Evolutionary conservation across 2,797 vertebrate species (phyloP), one percentile per base, ranked within the genome.

Genomic region (Balearica regulorum): DNA sequence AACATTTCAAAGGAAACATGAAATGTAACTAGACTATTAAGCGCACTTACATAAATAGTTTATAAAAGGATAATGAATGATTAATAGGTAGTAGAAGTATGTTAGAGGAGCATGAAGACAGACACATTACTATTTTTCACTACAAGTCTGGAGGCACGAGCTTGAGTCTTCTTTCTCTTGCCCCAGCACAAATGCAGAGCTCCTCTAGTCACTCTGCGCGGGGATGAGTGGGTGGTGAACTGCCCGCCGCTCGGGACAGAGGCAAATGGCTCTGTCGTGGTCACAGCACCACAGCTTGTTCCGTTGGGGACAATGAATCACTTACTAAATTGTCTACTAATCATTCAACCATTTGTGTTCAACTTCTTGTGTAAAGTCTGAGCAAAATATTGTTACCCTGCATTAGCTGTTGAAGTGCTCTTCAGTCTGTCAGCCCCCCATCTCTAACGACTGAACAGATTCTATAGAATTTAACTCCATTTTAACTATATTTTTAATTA

Each of bases 1-100:
- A 94, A 83, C 82, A 76, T 92, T 92, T 91, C 54, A 93, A 93
- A 95, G 54, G 49, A 92, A 94, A 79, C 72, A 62, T 71, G 71
- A 96, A 92, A 72, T 92, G 65, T 76, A 85, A 81, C 89, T 87
- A 81, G 72, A 71, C 68, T 81, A 33, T 72, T 64, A 94, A 75
- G 57, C 4, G 0, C 41, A 25, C 57, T 90, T 85, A 73, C 61
- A 89, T 29, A 66, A 94, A 82, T 89, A 87, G 43, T 91, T 96
- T 90, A 89, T 66, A 31, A 87, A 94, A 89, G 49, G 20, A 49
- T 66, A 91, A 92, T 53, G 92, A 87, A 90, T 80, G 21, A 89
- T 90, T 75, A 80, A 93, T 68, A 77, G 65, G 65, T 10, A 49
- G 49, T 87, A 77, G 39, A 94, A 69, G 31, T 80, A 51, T n/a